These are phyloP conservation scores for Formica aserva DNA, from an alignment of 2,888 invertebrate species.

Conservation along the genomic window DNA sequence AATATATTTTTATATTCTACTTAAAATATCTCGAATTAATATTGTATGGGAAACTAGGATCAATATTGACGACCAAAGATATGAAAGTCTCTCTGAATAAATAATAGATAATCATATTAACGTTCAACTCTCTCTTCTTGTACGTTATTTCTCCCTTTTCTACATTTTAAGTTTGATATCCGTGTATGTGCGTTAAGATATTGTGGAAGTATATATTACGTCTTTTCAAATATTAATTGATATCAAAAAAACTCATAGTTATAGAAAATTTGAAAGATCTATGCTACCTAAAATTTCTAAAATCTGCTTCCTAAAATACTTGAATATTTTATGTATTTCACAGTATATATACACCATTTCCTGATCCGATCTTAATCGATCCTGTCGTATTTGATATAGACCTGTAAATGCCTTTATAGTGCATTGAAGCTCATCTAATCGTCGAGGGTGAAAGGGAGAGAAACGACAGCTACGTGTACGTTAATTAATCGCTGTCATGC, in stretches of 20 bases:
- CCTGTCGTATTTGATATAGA: background rate
- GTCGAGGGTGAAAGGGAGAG: slow-evolving; percentile 26
- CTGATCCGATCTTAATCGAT: slow-evolving; percentile 10
- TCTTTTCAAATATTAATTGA: background rate
- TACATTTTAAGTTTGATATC: background rate
- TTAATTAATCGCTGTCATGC: slow-evolving; percentile 56
- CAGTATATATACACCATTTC: background rate
- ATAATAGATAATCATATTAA: background rate
- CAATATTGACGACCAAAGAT: slow-evolving; percentile 20
- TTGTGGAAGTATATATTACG: background rate
- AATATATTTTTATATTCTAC: background rate
- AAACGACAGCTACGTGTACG: slow-evolving; percentile 55
- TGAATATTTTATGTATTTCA: background rate
- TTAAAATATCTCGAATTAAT: slow-evolving; percentile 10
- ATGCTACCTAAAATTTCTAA: background rate
- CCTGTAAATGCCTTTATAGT: slow-evolving; percentile 37
- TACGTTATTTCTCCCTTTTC: background rate
- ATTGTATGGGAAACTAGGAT: background rate
- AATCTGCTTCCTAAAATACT: background rate
- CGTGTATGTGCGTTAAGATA: background rate
- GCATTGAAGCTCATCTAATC: slow-evolving; percentile 47
- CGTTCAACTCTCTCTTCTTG: background rate
- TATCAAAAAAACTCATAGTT: background rate
- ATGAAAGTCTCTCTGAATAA: slow-evolving; percentile 2
- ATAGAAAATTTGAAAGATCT: background rate